Conservation (phyloP, 2,113 vertebrate genomes). For the Eptesicus fuscus region DNA sequence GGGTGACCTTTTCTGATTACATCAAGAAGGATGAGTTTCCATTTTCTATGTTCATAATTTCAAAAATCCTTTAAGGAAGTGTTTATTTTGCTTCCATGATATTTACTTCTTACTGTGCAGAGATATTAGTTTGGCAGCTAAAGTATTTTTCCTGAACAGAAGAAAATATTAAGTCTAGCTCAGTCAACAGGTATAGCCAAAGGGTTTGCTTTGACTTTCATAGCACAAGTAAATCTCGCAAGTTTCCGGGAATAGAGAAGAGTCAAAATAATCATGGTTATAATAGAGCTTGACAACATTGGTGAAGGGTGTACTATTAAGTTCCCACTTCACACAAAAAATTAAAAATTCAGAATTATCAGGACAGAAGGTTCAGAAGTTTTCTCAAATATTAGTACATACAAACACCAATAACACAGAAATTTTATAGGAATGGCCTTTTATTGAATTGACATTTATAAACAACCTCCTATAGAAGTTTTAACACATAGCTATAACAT, state of each 20-base stretch:
- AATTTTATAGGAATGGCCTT: neutral
- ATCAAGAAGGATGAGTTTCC: neutral
- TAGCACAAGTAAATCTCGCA: neutral
- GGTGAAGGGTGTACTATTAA: neutral
- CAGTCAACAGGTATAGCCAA: neutral
- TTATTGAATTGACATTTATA: neutral
- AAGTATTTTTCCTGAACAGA: constrained; percentile 41
- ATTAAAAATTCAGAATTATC: neutral
- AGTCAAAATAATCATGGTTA: neutral
- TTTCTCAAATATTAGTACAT: neutral
- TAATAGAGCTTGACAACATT: neutral
- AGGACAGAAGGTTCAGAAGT: neutral
- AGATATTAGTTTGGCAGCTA: constrained; percentile 45
- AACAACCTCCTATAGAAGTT: neutral
- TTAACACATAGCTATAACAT: neutral
- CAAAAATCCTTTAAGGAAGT: constrained; percentile 25
- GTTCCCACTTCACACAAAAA: neutral
- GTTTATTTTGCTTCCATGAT: constrained; percentile 20
- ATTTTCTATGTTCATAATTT: neutral
- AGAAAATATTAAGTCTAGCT: constrained; percentile 53
- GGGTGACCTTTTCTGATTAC: neutral
- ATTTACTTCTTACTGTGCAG: constrained; percentile 39
- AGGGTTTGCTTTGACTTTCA: constrained; percentile 18
- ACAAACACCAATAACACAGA: neutral
- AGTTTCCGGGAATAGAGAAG: neutral